A percentile compares a stretch with the other conserved stretches of the same genome.
phyloP scores from a whole-genome alignment of 2,113 vertebrate genomes.

The Heteronetta atricapilla region DNA sequence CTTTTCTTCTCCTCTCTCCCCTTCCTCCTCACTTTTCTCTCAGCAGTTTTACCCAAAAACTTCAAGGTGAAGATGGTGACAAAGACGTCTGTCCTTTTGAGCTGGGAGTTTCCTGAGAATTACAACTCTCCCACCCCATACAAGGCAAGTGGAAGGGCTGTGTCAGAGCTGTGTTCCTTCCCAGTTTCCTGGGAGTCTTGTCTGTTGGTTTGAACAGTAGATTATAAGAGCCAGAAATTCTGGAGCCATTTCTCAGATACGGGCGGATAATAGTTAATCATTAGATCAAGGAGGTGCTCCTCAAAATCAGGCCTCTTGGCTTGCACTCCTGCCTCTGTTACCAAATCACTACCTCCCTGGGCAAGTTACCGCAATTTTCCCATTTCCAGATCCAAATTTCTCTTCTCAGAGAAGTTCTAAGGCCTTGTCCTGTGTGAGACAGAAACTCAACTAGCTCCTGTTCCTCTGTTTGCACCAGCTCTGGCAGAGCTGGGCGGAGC shows the following conservation, averaged over 20 bases:
- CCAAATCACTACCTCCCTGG: background rate
- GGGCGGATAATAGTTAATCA: background rate
- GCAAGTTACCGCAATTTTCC: background rate
- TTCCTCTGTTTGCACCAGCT: background rate
- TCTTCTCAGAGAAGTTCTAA: background rate
- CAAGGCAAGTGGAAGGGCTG: slow-evolving; percentile 77
- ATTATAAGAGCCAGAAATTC: background rate
- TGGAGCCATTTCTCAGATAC: background rate
- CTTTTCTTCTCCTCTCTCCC: slow-evolving; percentile 46
- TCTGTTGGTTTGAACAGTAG: background rate
- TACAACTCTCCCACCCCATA: slow-evolving; percentile 85
- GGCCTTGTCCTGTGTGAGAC: background rate
- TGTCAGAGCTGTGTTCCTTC: background rate
- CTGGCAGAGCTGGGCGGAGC: background rate
- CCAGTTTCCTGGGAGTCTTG: background rate
- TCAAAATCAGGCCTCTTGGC: background rate
- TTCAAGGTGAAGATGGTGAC: slow-evolving; percentile 97
- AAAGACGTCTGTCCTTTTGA: slow-evolving; percentile 91
- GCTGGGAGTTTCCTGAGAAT: slow-evolving; percentile 94
- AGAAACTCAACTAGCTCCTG: accelerated
- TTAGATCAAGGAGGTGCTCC: background rate
- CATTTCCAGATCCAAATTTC: background rate
- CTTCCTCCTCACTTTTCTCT: slow-evolving; percentile 63
- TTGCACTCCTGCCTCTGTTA: background rate
- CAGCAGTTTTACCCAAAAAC: slow-evolving; percentile 95